Percentiles rank a stretch among this genome's conserved stretches.
Evolutionary conservation across 1,140 invertebrate species (phyloP).

Genomic region (Saccostrea glomerata): DNA sequence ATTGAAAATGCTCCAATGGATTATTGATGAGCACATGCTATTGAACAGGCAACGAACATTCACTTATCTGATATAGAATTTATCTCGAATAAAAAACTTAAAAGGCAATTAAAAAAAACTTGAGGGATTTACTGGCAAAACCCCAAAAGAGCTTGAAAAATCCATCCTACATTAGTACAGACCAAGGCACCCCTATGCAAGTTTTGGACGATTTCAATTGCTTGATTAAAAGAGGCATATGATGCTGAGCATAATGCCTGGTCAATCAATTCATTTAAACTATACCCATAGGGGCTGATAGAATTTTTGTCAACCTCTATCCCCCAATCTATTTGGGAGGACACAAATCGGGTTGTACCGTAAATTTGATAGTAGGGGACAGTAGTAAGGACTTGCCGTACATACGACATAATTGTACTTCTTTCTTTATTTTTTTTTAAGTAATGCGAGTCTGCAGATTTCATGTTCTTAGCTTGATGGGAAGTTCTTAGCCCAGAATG

Average conservation of each 20-base stretch:
- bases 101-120: conserved; percentile 24
- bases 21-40: too few species aligned
- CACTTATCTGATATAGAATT: conserved; percentile 46
- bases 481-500: neutral
- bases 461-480: neutral
- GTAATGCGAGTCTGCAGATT: neutral
- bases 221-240: neutral
- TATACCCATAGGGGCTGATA: neutral
- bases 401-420: neutral
- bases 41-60: conserved; percentile 31
- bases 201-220: conserved; percentile 21
- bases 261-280: neutral
- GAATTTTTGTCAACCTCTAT: neutral
- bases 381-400: neutral
- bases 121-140: conserved; percentile 42
- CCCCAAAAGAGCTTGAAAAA: conserved; percentile 24
- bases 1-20: too few species aligned
- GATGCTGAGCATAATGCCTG: neutral
- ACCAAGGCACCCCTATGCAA: conserved; percentile 5
- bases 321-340: neutral
- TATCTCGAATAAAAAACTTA: conserved; percentile 13
- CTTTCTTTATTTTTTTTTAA: neutral
- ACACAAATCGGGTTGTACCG: neutral
- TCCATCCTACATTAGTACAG: conserved; percentile 19
- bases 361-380: neutral